Percentiles rank a stretch among this genome's conserved stretches.
phyloP scores from a whole-genome alignment of 2,797 vertebrate species.

The Syndactyla subalaris region DNA sequence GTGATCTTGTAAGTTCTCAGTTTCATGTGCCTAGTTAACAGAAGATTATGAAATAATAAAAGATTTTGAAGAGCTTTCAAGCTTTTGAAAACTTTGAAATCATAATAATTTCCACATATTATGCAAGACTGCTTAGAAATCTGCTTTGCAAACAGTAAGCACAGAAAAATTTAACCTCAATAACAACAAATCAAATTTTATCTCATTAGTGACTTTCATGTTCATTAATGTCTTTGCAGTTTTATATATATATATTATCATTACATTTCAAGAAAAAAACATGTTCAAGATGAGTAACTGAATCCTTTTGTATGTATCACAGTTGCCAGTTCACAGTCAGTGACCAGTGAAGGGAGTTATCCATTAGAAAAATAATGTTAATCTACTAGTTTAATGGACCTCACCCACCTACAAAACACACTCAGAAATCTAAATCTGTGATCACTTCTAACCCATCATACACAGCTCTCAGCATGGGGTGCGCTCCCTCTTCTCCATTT shows the following conservation, averaged over 20 bases:
- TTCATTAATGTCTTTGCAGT: neutral
- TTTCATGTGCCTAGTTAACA: neutral
- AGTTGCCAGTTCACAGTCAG: neutral
- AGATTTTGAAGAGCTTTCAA: neutral
- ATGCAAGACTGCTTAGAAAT: neutral
- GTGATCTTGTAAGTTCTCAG: neutral
- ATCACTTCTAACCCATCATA: neutral
- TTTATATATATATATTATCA: neutral
- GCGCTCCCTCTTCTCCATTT: neutral
- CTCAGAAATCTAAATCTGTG: neutral
- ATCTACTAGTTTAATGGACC: neutral
- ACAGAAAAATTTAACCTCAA: neutral
- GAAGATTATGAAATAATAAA: neutral
- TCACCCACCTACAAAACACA: neutral
- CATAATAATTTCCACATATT: neutral
- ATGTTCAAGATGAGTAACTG: neutral
- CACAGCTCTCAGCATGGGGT: neutral
- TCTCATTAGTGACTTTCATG: neutral
- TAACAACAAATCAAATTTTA: neutral
- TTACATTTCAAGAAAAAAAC: neutral
- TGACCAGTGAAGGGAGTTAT: neutral
- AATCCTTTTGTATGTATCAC: neutral
- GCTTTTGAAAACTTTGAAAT: neutral
- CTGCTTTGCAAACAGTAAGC: neutral
- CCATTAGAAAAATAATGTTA: neutral